phyloP scores from a whole-genome alignment of 2,113 vertebrate species.

The Mixornis gularis region DNA sequence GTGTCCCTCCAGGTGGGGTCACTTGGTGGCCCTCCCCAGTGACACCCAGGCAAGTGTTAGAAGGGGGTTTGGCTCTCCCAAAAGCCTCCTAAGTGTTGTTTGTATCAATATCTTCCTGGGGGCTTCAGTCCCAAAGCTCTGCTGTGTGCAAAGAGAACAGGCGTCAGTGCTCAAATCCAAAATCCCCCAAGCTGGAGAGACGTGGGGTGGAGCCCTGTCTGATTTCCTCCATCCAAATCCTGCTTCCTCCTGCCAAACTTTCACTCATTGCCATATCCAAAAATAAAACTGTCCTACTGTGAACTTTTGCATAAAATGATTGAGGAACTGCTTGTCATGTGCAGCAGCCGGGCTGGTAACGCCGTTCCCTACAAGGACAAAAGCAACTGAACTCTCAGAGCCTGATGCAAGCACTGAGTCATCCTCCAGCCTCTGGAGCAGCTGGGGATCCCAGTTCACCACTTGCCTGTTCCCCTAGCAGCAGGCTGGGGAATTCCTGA shows the following conservation, averaged over 20 bases:
- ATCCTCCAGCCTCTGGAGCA: background rate
- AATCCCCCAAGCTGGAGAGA: background rate
- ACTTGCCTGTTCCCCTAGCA: background rate
- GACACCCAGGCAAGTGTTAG: background rate
- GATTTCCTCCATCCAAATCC: background rate
- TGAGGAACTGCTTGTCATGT: background rate
- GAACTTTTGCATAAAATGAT: background rate
- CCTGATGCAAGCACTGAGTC: background rate
- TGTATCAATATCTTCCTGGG: rapidly evolving
- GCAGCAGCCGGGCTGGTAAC: background rate
- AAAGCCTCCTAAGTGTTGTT: background rate
- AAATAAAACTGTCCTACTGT: slow-evolving; percentile 1
- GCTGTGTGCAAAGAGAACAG: background rate
- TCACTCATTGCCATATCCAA: background rate
- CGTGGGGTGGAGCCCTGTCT: background rate
- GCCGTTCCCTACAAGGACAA: background rate
- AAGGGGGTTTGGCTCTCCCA: background rate
- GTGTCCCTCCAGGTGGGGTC: background rate
- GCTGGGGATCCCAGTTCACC: background rate
- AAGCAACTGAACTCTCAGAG: background rate
- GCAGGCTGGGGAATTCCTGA: background rate
- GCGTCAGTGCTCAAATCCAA: background rate
- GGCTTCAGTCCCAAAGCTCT: background rate
- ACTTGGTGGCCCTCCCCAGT: background rate
- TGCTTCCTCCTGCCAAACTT: background rate